Conservation (phyloP, 2,113 vertebrate genomes). For the Solenodon paradoxus region DNA sequence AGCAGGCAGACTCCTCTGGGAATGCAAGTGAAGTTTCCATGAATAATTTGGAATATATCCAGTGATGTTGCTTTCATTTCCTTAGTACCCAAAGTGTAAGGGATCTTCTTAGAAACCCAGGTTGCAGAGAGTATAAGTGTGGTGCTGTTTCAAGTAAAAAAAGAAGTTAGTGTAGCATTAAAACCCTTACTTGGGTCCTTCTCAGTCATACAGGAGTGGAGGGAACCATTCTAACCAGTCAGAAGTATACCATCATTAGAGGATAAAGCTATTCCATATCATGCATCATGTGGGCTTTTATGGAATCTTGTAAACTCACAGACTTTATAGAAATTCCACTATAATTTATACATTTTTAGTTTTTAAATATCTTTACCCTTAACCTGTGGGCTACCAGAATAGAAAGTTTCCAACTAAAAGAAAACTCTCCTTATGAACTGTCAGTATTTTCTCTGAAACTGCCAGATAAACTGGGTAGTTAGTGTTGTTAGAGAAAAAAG, state of each 20-base stretch:
- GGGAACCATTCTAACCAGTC: not conserved
- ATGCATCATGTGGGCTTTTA: not conserved
- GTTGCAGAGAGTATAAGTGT: not conserved
- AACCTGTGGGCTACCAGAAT: not conserved
- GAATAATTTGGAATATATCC: not conserved
- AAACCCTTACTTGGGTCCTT: not conserved
- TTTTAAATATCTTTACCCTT: not conserved
- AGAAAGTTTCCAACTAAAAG: not conserved
- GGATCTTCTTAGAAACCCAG: not conserved
- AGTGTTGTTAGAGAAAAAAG: not conserved
- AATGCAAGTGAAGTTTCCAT: not conserved
- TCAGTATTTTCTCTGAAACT: not conserved
- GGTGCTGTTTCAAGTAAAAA: not conserved
- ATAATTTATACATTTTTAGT: not conserved
- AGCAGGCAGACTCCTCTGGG: not conserved
- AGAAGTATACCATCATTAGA: not conserved
- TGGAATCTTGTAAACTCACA: not conserved
- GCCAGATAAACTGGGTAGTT: not conserved
- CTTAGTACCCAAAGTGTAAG: not conserved
- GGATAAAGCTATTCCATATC: not conserved
- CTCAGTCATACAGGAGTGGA: not conserved
- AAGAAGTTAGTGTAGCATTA: not conserved
- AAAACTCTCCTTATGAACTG: not conserved
- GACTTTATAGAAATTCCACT: not conserved
- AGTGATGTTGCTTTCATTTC: slow-evolving; percentile 35